Percentiles rank a stretch among this genome's conserved stretches.
Conservation (phyloP, 2,113 vertebrate genomes). For the Mionectes macconnelli region DNA sequence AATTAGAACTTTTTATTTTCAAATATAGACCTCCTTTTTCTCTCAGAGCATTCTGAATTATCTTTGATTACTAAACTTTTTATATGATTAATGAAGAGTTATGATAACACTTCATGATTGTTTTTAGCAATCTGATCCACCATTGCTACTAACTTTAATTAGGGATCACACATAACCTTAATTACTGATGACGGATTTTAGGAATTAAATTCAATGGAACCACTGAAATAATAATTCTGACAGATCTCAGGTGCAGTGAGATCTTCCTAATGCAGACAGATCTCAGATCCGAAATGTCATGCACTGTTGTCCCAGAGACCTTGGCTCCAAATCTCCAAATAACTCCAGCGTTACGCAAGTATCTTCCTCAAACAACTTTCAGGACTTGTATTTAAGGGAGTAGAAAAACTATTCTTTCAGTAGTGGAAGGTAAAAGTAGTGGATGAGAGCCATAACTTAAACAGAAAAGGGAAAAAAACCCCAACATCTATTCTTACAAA, state of each 20-base stretch:
- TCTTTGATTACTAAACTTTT: background rate
- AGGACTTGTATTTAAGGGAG: background rate
- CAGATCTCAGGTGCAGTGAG: background rate
- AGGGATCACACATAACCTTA: background rate
- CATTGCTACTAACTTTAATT: background rate
- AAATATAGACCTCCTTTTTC: background rate
- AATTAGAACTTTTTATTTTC: background rate
- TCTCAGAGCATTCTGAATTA: background rate
- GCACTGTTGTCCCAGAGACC: background rate
- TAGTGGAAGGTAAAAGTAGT: background rate
- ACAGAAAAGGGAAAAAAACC: no score
- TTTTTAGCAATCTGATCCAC: background rate
- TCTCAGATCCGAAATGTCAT: background rate
- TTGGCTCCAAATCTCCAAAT: background rate
- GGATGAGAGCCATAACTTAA: background rate
- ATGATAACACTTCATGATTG: background rate
- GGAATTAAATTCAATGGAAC: background rate
- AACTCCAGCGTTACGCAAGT: background rate
- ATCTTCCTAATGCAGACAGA: background rate
- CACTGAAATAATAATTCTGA: background rate
- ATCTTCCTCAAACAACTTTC: background rate
- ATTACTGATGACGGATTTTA: background rate
- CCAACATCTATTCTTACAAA: background rate
- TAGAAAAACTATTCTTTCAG: background rate
- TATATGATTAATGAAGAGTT: background rate